Evolutionary conservation across 2,888 invertebrate genomes (phyloP).

Genomic region (Orthosia gothica): DNA sequence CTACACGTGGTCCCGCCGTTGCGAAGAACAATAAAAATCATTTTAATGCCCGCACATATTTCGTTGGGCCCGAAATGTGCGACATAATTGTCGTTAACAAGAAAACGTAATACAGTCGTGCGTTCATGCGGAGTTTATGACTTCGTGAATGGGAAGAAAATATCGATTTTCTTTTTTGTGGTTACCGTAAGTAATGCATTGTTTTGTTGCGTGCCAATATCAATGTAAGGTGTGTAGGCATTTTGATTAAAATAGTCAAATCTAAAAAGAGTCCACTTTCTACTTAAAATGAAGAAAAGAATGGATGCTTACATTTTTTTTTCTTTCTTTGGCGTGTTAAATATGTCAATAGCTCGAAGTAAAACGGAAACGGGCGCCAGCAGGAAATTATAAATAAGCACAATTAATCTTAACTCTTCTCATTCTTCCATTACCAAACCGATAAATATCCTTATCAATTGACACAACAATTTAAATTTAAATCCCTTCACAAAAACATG

Average conservation of each 20-base stretch:
- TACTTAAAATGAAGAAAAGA: no score
- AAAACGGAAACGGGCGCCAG: slow-evolving; percentile 38
- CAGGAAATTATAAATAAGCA: slow-evolving; percentile 54
- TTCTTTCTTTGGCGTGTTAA: slow-evolving; percentile 13
- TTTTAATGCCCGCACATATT: slow-evolving; percentile 76
- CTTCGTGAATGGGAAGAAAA: slow-evolving; percentile 35
- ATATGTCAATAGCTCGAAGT: slow-evolving; percentile 33
- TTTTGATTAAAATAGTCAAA: slow-evolving; percentile 8
- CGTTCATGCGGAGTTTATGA: slow-evolving; percentile 63
- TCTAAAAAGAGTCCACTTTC: not conserved
- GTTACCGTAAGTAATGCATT: slow-evolving; percentile 14
- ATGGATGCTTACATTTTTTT: not conserved
- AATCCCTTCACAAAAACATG: slow-evolving; percentile 73
- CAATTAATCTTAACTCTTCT: slow-evolving; percentile 49
- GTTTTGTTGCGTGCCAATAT: slow-evolving; percentile 23
- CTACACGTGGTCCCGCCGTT: slow-evolving; percentile 70
- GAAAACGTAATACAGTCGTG: slow-evolving; percentile 71
- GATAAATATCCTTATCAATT: slow-evolving; percentile 61
- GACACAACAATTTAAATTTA: slow-evolving; percentile 58
- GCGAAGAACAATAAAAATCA: slow-evolving; percentile 79
- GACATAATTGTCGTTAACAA: slow-evolving; percentile 74
- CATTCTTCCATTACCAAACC: slow-evolving; percentile 47
- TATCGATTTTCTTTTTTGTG: slow-evolving; percentile 38
- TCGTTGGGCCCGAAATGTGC: slow-evolving; percentile 70
- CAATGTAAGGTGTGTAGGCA: not conserved